Base-by-base conservation (phyloP, 1,140 invertebrate species). In the Leguminivora glycinivorella region DNA sequence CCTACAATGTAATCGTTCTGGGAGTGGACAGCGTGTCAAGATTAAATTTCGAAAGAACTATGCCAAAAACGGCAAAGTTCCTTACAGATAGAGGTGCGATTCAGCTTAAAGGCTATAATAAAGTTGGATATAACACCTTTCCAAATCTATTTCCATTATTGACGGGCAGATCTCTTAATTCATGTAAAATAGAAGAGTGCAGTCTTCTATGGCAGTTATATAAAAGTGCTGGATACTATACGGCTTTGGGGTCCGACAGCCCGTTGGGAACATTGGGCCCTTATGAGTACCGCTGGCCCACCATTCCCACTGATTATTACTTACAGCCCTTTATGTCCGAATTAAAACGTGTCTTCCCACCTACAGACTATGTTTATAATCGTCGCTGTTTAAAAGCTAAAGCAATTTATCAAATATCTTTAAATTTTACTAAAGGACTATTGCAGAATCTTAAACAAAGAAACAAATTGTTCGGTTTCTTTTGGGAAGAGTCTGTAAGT, bases 11-110 rank as follows among this genome's bases (percentile, higher is more conserved):
- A 0, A 91, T 98, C 25, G 92, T 98, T 9, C 83, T 98, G n/a
- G 97, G 97, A 0, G 92, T 98, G n/a, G 97, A 98, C 83, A 95
- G 96, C 0, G 93, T 98, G 1, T 98, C 97, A 0, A 93, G 96
- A 60, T 91, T 98, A 66, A 98, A 98, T 88, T 95, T 97, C 70
- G 93, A 96, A 56, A 93, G 97, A 19, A 95, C 96, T 70, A 96
- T 98, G 95, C 95, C 95, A 0, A 93, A 93, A 78, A 96, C 96
- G 0, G 84, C 94, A 0, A 76, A 88, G 1, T 94, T 93, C 75
- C 90, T 97, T 12, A 92, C 93, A 70, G 84, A 93, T 10, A 87
- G 96, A 4, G 92, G 90, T 1, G 94, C 94, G 10, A 92, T 95
- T 5, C 95, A 96, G 83, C 91, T 97, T 73, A 80, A 94, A 63